Percentiles rank a stretch among this genome's conserved stretches.
Evolutionary conservation across 1,140 invertebrate genomes (phyloP).

Genomic region (Dendrolimus kikuchii): DNA sequence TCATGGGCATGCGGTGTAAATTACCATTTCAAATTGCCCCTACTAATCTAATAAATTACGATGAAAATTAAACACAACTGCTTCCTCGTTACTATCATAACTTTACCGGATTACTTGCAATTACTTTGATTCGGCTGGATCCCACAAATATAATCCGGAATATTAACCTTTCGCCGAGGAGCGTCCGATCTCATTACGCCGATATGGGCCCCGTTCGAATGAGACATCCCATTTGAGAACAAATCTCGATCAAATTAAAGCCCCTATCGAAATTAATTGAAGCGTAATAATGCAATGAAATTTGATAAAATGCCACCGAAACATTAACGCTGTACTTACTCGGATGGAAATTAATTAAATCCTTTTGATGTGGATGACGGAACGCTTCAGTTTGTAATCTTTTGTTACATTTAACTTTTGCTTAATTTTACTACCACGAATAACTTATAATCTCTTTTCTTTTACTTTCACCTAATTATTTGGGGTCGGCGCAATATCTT

Average conservation of each 20-base stretch:
- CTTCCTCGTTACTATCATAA: conserved; percentile 19
- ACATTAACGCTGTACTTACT: too few species aligned
- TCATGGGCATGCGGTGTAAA: conserved; percentile 42
- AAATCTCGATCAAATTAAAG: conserved; percentile 24
- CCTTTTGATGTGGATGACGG: too few species aligned
- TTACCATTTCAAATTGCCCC: conserved; percentile 58
- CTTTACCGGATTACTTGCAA: conserved; percentile 1
- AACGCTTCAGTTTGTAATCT: too few species aligned
- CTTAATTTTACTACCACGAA: too few species aligned
- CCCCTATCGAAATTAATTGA: conserved; percentile 29
- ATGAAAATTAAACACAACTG: conserved; percentile 37
- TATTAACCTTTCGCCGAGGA: conserved; percentile 13
- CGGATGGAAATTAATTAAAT: too few species aligned
- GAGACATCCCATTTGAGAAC: conserved; percentile 15
- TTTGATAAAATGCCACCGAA: neutral
- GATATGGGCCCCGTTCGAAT: conserved; percentile 13
- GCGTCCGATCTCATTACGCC: conserved; percentile 18
- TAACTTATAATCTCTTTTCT: too few species aligned
- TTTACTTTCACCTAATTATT: too few species aligned
- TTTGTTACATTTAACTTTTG: too few species aligned
- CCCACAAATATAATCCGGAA: neutral
- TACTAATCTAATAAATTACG: conserved; percentile 35
- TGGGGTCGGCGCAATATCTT: too few species aligned
- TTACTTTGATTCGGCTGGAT: neutral
- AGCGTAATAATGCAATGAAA: conserved; percentile 16